A percentile compares a stretch with the other conserved stretches of the same genome.
Evolutionary conservation across 64 coral and sea anemone genomes (phyloP).

Genomic region (Pachyseris speciosa): DNA sequence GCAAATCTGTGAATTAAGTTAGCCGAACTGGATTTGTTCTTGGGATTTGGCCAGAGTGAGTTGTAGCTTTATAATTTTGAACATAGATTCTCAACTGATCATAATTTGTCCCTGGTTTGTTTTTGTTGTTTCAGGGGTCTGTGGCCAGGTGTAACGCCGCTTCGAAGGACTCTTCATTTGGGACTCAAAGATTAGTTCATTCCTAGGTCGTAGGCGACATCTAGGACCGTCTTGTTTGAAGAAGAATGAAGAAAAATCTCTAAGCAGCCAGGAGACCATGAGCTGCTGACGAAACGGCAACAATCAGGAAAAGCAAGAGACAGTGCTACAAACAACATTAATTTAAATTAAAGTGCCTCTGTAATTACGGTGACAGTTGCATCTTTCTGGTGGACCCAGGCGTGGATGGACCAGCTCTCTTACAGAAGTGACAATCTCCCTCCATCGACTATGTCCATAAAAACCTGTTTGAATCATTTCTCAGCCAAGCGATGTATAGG

Average conservation of each 20-base stretch:
- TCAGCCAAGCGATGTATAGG: too few species aligned
- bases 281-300: not conserved
- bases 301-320: not conserved
- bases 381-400: too few species aligned
- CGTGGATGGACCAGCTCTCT: too few species aligned
- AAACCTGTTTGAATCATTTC: too few species aligned
- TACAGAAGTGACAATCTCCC: too few species aligned
- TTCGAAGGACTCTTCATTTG: conserved; percentile 88
- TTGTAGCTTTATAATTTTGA: too few species aligned
- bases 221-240: not conserved
- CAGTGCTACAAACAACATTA: not conserved
- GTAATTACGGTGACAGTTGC: too few species aligned
- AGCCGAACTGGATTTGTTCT: too few species aligned
- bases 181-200: conserved; percentile 64
- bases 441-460: too few species aligned
- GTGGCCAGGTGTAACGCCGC: conserved; percentile 85
- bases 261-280: not conserved
- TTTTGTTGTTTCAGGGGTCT: conserved; percentile 66
- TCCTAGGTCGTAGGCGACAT: not conserved
- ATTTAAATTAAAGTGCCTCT: too few species aligned
- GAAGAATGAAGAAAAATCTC: not conserved
- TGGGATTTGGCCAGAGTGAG: too few species aligned
- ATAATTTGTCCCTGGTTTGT: not conserved
- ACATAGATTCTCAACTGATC: not conserved
- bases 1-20: too few species aligned